A percentile compares a stretch with the other conserved stretches of the same genome.
These are phyloP conservation scores for Rhabditophanes sp. DNA, from an alignment of 2,888 invertebrate genomes.

Conservation along the genomic window DNA sequence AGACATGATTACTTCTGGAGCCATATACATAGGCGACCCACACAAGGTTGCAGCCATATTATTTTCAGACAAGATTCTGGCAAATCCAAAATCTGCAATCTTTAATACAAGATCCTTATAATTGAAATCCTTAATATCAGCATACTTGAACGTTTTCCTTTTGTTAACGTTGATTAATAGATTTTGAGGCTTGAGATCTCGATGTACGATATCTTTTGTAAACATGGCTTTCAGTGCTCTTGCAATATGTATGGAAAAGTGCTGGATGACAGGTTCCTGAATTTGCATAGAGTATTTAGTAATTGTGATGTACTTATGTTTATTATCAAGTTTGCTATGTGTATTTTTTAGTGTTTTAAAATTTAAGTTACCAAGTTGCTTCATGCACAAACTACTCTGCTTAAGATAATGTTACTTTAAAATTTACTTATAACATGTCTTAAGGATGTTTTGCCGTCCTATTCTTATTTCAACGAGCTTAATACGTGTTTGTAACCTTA, in stretches of 20 bases:
- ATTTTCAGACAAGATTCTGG: conserved; percentile 83
- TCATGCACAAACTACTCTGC: too few species aligned
- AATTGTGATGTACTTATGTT: too few species aligned
- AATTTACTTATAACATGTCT: too few species aligned
- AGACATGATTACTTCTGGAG: conserved; percentile 75
- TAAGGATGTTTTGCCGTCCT: too few species aligned
- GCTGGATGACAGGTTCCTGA: conserved; percentile 85
- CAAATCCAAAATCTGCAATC: conserved; percentile 96
- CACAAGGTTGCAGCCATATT: conserved; percentile 98
- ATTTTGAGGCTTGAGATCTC: conserved; percentile 98
- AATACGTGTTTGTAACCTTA: too few species aligned
- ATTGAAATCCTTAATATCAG: conserved; percentile 48
- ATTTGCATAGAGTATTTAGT: too few species aligned
- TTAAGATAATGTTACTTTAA: too few species aligned
- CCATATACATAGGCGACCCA: conserved; percentile 99
- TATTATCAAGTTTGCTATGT: too few species aligned
- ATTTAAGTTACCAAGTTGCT: too few species aligned
- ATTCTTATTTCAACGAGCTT: too few species aligned
- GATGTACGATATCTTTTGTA: conserved; percentile 90
- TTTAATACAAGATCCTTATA: conserved; percentile 78
- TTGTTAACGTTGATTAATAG: conserved; percentile 62
- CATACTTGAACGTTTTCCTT: conserved; percentile 54
- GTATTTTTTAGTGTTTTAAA: too few species aligned
- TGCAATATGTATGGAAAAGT: conserved; percentile 82
- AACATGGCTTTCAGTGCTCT: conserved; percentile 92